Evolutionary conservation across 1,140 invertebrate genomes (phyloP).

Genomic region (Hesperophylax magnus): DNA sequence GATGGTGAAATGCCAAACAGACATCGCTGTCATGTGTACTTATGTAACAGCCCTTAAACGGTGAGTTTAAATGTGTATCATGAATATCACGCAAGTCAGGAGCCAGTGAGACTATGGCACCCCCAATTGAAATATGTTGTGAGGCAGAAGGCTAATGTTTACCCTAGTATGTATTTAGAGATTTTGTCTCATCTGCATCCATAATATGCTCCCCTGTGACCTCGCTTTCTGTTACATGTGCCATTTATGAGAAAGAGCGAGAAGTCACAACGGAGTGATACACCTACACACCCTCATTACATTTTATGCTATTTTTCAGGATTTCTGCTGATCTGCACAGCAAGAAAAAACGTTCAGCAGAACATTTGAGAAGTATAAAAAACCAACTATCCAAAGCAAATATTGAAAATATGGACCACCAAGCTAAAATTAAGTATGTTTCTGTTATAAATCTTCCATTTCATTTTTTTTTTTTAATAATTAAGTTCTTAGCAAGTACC

Average conservation of each 20-base stretch:
- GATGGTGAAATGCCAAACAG: conserved; percentile 40
- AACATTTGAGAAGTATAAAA: conserved; percentile 35
- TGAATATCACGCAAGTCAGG: too few relatives aligned
- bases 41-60: conserved; percentile 50
- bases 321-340: conserved; percentile 10
- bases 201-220: too few relatives aligned
- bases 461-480: too few relatives aligned
- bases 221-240: background rate
- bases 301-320: background rate
- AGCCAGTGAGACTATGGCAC: too few relatives aligned
- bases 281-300: too few relatives aligned
- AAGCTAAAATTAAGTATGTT: conserved; percentile 39
- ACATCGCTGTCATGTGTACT: conserved; percentile 35
- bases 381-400: conserved; percentile 39
- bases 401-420: conserved; percentile 34
- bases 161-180: too few relatives aligned
- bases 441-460: background rate
- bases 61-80: background rate
- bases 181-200: too few relatives aligned
- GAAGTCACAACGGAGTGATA: too few relatives aligned
- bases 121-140: too few relatives aligned
- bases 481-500: too few relatives aligned
- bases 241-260: too few relatives aligned
- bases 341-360: conserved; percentile 49
- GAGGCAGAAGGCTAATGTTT: too few relatives aligned